Conservation (phyloP, 53 echinoderm and acorn worm genomes). For the Pentamera pediparva region DNA sequence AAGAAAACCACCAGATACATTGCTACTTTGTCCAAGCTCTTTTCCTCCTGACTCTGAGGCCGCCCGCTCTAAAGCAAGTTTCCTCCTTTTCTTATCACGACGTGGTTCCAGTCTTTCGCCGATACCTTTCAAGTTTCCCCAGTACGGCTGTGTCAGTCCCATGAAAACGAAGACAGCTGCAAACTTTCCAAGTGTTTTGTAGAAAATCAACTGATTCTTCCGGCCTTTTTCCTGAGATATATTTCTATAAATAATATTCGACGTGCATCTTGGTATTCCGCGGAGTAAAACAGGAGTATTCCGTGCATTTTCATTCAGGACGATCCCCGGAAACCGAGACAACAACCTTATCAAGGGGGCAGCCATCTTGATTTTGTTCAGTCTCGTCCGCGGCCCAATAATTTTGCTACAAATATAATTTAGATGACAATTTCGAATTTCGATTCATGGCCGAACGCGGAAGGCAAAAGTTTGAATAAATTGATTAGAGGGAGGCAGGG, state of each 20-base stretch:
- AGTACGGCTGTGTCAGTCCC: slow-evolving; percentile 43
- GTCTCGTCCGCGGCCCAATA: no score
- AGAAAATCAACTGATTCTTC: slow-evolving; percentile 50
- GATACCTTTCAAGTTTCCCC: slow-evolving; percentile 12
- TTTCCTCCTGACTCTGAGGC: slow-evolving; percentile 15
- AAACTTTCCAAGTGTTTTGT: slow-evolving; percentile 51
- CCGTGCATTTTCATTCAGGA: no score
- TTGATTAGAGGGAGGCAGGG: no score
- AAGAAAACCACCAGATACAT: background rate
- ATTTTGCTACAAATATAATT: no score
- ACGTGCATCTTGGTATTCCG: background rate
- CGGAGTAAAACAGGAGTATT: background rate
- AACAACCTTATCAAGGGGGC: background rate
- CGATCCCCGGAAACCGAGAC: no score
- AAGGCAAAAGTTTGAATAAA: no score
- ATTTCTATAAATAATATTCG: background rate
- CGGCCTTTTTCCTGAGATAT: slow-evolving; percentile 11
- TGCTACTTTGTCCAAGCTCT: background rate
- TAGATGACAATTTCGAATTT: no score
- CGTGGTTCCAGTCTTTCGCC: slow-evolving; percentile 54
- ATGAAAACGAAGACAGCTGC: slow-evolving; percentile 39
- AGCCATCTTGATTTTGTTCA: slow-evolving; percentile 10
- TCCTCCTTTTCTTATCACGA: slow-evolving; percentile 72
- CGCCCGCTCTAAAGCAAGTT: slow-evolving; percentile 46
- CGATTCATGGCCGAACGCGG: no score